Conservation (phyloP, 2,888 invertebrate genomes). For the Dioctria linearis region DNA sequence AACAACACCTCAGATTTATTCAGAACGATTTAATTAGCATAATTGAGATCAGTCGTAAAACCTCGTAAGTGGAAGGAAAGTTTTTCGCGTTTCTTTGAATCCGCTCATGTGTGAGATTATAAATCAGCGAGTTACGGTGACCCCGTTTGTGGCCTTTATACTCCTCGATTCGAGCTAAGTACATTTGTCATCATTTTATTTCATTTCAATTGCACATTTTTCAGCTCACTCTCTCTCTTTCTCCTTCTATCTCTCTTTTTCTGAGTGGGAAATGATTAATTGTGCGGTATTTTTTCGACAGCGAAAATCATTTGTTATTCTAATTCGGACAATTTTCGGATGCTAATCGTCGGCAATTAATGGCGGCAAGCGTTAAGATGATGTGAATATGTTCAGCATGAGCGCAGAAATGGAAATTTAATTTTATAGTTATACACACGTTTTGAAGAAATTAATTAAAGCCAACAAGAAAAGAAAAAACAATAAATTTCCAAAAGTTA, state of each 20-base stretch:
- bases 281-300: constrained; percentile 4
- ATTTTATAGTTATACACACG: neutral
- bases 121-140: constrained; percentile 47
- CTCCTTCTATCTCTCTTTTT: neutral
- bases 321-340: constrained; percentile 46
- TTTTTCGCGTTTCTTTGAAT: constrained; percentile 30
- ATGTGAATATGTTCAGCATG: neutral
- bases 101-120: constrained; percentile 43
- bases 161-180: neutral
- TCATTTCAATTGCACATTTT: constrained; percentile 21
- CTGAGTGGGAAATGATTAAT: constrained; percentile 43
- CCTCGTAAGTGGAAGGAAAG: constrained; percentile 23
- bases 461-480: too few species aligned
- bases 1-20: constrained; percentile 2
- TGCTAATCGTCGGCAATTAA: constrained; percentile 31
- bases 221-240: too few species aligned
- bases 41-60: constrained; percentile 43
- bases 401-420: neutral
- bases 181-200: constrained; percentile 44
- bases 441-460: too few species aligned
- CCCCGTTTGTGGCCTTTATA: constrained; percentile 12
- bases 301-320: constrained; percentile 43
- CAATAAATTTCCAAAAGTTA: too few species aligned
- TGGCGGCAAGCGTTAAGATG: neutral
- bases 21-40: constrained; percentile 48